These are phyloP conservation scores for Ophioninae sp. DNA, from an alignment of 2,888 invertebrate species.

Conservation along the genomic window DNA sequence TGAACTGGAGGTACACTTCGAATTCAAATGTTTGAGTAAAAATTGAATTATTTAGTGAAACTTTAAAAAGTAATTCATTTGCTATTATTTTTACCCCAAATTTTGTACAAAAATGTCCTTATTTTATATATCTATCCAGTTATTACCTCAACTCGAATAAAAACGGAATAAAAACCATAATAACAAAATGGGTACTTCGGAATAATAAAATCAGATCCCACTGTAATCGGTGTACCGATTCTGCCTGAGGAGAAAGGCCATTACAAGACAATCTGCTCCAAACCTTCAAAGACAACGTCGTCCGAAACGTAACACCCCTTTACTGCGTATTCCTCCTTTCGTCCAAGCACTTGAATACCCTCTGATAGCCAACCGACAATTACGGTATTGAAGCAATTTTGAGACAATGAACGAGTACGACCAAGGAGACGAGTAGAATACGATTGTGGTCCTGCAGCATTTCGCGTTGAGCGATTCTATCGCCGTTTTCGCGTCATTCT, in stretches of 20 bases:
- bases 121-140: too few species aligned
- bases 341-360: not conserved
- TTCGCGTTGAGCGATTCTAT: constrained; percentile 14
- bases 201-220: not conserved
- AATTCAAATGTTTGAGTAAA: too few species aligned
- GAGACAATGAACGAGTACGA: not conserved
- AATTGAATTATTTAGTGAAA: too few species aligned
- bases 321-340: not conserved
- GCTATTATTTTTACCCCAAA: too few species aligned
- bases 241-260: not conserved
- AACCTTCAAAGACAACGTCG: constrained; percentile 10
- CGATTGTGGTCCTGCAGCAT: not conserved
- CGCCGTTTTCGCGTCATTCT: constrained; percentile 1
- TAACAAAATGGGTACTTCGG: not conserved
- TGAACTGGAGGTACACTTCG: too few species aligned
- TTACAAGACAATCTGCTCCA: not conserved
- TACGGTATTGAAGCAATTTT: not conserved
- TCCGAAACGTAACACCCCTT: not conserved
- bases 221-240: not conserved
- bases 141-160: not conserved
- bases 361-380: not conserved
- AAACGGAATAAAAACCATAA: not conserved
- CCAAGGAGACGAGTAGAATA: not conserved
- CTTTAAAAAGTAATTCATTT: too few species aligned
- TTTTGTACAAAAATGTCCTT: too few species aligned